These are phyloP conservation scores for Poecile montanus DNA, from an alignment of 2,797 vertebrate genomes.

Conservation along the genomic window DNA sequence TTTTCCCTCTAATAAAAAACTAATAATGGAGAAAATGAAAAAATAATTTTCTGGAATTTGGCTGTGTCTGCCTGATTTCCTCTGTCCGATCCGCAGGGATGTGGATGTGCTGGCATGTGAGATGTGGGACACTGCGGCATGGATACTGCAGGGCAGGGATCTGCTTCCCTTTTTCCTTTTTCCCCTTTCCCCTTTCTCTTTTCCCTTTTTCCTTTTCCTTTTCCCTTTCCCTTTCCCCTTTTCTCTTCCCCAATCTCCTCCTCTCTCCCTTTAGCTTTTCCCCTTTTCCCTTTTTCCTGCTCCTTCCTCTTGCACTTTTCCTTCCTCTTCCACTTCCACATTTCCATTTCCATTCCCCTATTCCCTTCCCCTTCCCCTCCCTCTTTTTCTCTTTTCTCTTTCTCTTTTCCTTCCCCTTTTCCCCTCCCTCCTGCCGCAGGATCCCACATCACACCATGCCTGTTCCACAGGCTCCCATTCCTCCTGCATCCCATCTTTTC, in stretches of 20 bases:
- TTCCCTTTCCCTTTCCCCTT: fast-evolving
- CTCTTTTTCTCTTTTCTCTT: neutral
- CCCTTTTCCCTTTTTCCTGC: neutral
- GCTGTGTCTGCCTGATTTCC: constrained; percentile 34
- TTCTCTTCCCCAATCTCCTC: too few species aligned
- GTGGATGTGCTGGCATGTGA: neutral
- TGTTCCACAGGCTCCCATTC: neutral
- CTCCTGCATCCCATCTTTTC: neutral
- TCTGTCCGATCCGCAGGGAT: neutral
- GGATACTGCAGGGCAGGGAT: neutral
- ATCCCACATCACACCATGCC: neutral
- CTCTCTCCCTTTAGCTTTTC: too few species aligned
- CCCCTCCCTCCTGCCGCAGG: neutral
- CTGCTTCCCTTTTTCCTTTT: neutral
- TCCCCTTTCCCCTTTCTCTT: fast-evolving
- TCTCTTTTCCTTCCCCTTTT: neutral
- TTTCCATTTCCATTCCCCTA: neutral
- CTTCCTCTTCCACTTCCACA: neutral
- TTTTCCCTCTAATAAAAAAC: constrained; percentile 63
- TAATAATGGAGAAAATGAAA: constrained; percentile 72
- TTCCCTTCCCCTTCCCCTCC: too few species aligned
- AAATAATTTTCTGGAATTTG: constrained; percentile 61
- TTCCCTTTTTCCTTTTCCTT: fast-evolving
- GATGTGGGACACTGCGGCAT: neutral
- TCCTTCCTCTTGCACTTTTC: neutral